These are phyloP conservation scores for Meiosimyza platycephala DNA, from an alignment of 2,888 invertebrate species.

Conservation along the genomic window DNA sequence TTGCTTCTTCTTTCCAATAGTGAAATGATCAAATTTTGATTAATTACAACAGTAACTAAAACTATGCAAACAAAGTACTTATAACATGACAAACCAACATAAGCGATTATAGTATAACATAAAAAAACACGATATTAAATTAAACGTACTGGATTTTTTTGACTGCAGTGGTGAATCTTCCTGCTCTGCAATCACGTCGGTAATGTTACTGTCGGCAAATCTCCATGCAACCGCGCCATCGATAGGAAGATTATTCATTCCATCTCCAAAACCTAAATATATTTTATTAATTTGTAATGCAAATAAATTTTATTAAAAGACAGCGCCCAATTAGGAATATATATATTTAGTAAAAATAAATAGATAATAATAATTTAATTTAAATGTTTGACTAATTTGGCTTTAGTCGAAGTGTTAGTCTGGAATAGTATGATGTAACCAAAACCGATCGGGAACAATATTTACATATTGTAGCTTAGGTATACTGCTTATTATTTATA, in stretches of 20 bases:
- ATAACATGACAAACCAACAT: neutral
- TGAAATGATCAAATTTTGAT: neutral
- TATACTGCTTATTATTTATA: too few relatives aligned
- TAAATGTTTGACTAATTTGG: too few relatives aligned
- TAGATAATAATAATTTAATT: too few relatives aligned
- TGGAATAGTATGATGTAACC: too few relatives aligned
- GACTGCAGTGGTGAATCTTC: slow-evolving; percentile 88
- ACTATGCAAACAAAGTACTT: neutral
- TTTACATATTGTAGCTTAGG: too few relatives aligned
- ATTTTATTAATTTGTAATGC: slow-evolving; percentile 27
- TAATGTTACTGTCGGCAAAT: slow-evolving; percentile 70
- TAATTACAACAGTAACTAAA: neutral
- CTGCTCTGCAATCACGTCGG: slow-evolving; percentile 68
- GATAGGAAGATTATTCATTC: slow-evolving; percentile 50
- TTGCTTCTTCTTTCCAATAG: too few relatives aligned
- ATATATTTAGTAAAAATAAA: neutral
- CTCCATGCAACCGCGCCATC: neutral
- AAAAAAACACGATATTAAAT: slow-evolving; percentile 39
- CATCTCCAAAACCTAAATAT: slow-evolving; percentile 63
- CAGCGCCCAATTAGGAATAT: neutral
- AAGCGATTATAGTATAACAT: neutral
- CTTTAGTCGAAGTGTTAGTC: too few relatives aligned
- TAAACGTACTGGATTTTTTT: slow-evolving; percentile 85
- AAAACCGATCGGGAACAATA: too few relatives aligned
- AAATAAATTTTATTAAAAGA: neutral